Conservation (phyloP, 2,888 invertebrate genomes). For the Pemphredon lugubris region DNA sequence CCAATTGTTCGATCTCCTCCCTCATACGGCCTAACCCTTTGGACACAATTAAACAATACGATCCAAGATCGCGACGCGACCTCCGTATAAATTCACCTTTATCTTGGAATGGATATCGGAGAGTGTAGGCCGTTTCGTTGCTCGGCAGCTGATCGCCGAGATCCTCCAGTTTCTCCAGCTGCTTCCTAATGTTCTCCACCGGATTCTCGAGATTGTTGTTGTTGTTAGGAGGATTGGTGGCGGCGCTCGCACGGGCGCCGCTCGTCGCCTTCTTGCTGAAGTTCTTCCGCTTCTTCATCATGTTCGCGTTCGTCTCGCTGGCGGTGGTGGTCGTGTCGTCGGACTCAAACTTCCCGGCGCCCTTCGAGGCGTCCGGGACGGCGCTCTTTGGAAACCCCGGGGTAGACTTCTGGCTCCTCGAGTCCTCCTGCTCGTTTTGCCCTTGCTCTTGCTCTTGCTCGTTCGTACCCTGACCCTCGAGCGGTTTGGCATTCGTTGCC, state of each 20-base stretch:
- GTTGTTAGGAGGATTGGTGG: constrained; percentile 79
- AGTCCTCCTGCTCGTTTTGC: constrained; percentile 44
- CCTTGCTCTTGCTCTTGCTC: constrained; percentile 48
- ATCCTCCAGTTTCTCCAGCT: constrained; percentile 90
- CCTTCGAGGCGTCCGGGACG: constrained; percentile 46
- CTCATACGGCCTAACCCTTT: too few relatives aligned
- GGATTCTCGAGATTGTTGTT: constrained; percentile 81
- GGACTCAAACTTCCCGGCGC: constrained; percentile 74
- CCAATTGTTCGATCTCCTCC: too few relatives aligned
- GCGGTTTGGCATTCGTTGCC: constrained; percentile 71
- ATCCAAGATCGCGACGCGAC: too few relatives aligned
- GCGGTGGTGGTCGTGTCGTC: constrained; percentile 79
- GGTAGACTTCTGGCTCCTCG: constrained; percentile 42
- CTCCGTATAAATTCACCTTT: constrained; percentile 81
- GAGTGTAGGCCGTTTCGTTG: constrained; percentile 88
- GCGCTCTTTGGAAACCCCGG: constrained; percentile 61
- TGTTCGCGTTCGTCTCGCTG: constrained; percentile 77
- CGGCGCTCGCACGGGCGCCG: background rate
- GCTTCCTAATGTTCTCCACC: constrained; percentile 90
- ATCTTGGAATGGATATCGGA: constrained; percentile 91
- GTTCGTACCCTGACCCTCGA: constrained; percentile 56
- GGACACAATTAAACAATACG: too few relatives aligned
- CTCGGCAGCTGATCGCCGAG: constrained; percentile 91
- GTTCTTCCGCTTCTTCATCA: constrained; percentile 68
- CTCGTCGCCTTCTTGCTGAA: constrained; percentile 76